These are phyloP conservation scores for Tringa solitaria DNA, from an alignment of 2,113 vertebrate species.

Conservation along the genomic window DNA sequence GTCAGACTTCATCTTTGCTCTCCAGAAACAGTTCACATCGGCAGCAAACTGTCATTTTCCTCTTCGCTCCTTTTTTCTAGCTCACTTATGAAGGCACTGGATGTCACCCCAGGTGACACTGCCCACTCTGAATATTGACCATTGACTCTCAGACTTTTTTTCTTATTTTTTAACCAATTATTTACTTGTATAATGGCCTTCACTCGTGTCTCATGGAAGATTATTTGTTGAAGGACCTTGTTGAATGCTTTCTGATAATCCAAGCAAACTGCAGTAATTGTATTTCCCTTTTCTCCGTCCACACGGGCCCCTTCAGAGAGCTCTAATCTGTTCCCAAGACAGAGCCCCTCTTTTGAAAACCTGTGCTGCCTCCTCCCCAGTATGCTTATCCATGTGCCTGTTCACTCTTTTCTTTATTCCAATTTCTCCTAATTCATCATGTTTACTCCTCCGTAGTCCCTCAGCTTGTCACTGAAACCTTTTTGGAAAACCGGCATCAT, in stretches of 20 bases:
- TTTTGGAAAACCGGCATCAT: not conserved
- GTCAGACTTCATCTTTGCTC: not conserved
- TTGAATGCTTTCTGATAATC: not conserved
- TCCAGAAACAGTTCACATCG: not conserved
- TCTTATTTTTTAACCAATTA: not conserved
- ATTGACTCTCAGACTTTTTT: not conserved
- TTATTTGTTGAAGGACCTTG: not conserved
- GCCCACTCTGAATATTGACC: not conserved
- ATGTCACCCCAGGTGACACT: not conserved
- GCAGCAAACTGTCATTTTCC: not conserved
- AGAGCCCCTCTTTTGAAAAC: not conserved
- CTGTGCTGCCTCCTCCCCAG: not conserved
- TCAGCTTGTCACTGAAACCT: not conserved
- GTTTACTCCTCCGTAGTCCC: not conserved
- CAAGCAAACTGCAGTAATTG: not conserved
- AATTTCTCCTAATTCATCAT: not conserved
- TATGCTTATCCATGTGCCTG: not conserved
- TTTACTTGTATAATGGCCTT: not conserved
- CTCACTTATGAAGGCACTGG: not conserved
- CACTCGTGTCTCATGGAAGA: not conserved
- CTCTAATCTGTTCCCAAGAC: not conserved
- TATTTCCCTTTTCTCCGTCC: not conserved
- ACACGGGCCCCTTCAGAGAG: not conserved
- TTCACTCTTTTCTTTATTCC: not conserved
- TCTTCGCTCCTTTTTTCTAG: not conserved